phyloP scores from a whole-genome alignment of 2,797 vertebrate species.

The Darevskia nairensis region DNA sequence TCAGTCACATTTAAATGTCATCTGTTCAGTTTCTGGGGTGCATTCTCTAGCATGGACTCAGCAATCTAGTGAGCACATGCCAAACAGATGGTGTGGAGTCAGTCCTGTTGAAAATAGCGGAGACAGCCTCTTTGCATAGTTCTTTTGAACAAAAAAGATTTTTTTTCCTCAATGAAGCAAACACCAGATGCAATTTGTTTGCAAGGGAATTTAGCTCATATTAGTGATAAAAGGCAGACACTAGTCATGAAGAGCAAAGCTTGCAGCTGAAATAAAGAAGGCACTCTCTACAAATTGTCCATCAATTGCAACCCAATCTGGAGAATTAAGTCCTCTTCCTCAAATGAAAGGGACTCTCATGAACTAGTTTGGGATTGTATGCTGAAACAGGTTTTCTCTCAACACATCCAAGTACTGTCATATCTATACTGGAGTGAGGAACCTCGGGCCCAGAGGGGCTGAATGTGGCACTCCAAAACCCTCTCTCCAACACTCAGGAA shows the following conservation, averaged over 20 bases:
- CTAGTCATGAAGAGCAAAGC: slow-evolving; percentile 48
- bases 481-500: too few species aligned
- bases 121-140: slow-evolving; percentile 79
- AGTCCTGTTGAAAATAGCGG: slow-evolving; percentile 81
- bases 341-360: background rate
- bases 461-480: too few species aligned
- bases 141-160: slow-evolving; percentile 73
- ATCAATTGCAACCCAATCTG: slow-evolving; percentile 21
- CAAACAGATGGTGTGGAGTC: slow-evolving; percentile 80
- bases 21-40: slow-evolving; percentile 58
- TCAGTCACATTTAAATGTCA: slow-evolving; percentile 70
- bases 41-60: slow-evolving; percentile 35
- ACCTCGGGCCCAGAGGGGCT: background rate
- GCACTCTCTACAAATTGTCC: slow-evolving; percentile 16
- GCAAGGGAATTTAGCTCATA: slow-evolving; percentile 75
- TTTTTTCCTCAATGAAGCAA: slow-evolving; percentile 58
- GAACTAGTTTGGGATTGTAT: slow-evolving; percentile 29
- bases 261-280: slow-evolving; percentile 48
- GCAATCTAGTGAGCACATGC: slow-evolving; percentile 64
- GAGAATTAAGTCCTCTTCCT: slow-evolving; percentile 27
- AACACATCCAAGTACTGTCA: background rate
- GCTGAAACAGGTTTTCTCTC: background rate
- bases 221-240: slow-evolving; percentile 72
- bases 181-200: slow-evolving; percentile 80
- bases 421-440: too few species aligned